A percentile compares a stretch with the other conserved stretches of the same genome.
phyloP scores from a whole-genome alignment of 2,797 vertebrate genomes.

The Neosalanx taihuensis region DNA sequence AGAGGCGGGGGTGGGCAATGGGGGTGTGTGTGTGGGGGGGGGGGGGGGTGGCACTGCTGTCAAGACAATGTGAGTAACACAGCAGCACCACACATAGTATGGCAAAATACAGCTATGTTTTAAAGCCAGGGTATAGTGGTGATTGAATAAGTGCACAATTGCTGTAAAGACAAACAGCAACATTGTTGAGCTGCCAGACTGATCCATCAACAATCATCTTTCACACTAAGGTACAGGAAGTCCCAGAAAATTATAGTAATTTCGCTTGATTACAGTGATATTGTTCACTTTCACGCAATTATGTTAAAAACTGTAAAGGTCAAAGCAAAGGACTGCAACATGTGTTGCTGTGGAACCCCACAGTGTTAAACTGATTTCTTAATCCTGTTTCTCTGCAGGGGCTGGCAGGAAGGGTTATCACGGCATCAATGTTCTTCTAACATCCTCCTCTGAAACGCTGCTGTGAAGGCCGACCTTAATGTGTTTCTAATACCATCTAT shows the following conservation, averaged over 20 bases:
- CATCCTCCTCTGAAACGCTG: no score
- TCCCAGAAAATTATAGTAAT: slow-evolving; percentile 19
- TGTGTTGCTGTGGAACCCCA: neutral
- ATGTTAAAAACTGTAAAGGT: slow-evolving; percentile 1
- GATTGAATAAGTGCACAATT: neutral
- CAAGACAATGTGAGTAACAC: neutral
- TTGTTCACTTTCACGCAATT: neutral
- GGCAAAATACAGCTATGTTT: neutral
- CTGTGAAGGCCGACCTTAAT: neutral
- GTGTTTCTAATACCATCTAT: neutral
- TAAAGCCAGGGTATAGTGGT: neutral
- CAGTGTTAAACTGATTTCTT: slow-evolving; percentile 7
- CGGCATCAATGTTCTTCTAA: neutral
- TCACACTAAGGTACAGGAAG: slow-evolving; percentile 2
- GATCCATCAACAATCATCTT: slow-evolving; percentile 14
- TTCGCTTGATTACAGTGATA: slow-evolving; percentile 14
- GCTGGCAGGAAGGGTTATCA: neutral
- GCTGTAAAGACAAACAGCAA: neutral
- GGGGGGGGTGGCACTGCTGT: neutral
- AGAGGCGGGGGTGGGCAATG: neutral
- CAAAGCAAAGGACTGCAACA: neutral
- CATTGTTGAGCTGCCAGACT: neutral
- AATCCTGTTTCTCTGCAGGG: slow-evolving; percentile 1
- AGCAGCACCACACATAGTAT: neutral
- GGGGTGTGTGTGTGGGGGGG: no score